Evolutionary conservation across 1,140 invertebrate species (phyloP), one percentile per base, ranked within the genome.

Genomic region (Drosophila pandora): DNA sequence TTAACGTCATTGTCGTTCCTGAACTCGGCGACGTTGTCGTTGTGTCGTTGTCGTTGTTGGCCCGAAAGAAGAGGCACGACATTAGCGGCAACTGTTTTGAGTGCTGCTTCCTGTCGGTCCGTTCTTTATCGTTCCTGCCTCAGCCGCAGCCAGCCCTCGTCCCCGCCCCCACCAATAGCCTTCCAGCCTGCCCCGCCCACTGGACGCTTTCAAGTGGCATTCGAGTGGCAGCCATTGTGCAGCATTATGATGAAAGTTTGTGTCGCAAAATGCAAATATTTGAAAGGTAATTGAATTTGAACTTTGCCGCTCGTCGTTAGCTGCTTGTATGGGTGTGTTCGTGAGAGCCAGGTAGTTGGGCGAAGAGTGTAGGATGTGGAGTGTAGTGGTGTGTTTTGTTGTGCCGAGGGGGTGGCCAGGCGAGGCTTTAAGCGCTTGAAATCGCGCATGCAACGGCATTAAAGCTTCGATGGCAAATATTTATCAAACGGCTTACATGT

Each of bases 201-300:
- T 67, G 63, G 63, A 41, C 50, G 65, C 65, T 88, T 83, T 87
- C 83, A 79, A 87, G 83, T 88, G 83, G 83, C 71, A 88, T 88
- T 87, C 83, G 79, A 87, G 83, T 83, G 83, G 83, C 83, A 79
- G 79, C 84, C 79, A 88, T 88, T 88, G 83, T 88, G 84, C 83
- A 88, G 70, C 79, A 88, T 88, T 88, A 88, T 88, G 84, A 88
- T 78, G 75, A 77, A 88, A 88, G 83, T 88, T 88, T 88, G 83
- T 88, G 83, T 88, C 84, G 76, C 83, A 88, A 88, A 88, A 88
- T 88, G 83, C 84, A 88, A 88, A 88, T 88, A 88, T 88, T 88
- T 88, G 83, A 88, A 88, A 88, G 83, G 83, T 88, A 88, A 88
- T 88, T 88, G 83, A 88, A 88, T 88, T 88, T 88, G 84, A 88